Evolutionary conservation across 1,140 invertebrate genomes (phyloP).

Genomic region (Nasonia vitripennis): DNA sequence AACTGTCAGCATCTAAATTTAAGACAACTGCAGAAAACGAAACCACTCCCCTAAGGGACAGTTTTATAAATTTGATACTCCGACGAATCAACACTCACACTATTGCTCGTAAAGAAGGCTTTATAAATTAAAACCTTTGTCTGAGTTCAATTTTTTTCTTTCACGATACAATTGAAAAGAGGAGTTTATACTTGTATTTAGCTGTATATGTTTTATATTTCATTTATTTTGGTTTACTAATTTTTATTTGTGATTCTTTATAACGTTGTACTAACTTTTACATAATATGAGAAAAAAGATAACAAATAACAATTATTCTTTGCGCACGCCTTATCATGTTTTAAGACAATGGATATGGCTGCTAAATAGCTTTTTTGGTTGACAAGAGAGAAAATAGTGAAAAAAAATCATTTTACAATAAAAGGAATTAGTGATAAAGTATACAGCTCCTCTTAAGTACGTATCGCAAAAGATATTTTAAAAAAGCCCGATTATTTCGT

Average conservation of each 20-base stretch:
- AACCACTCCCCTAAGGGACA: conserved; percentile 71
- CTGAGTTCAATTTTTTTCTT: conserved; percentile 61
- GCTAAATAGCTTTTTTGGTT: neutral
- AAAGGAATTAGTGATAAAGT: conserved; percentile 10
- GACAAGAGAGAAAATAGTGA: neutral
- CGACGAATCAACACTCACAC: conserved; percentile 50
- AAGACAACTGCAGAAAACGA: conserved; percentile 66
- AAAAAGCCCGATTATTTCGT: conserved; percentile 50
- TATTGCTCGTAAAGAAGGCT: conserved; percentile 46
- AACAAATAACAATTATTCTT: neutral
- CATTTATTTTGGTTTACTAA: neutral
- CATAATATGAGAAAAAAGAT: neutral
- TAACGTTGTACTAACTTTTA: neutral
- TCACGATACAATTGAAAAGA: conserved; percentile 57
- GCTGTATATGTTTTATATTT: neutral
- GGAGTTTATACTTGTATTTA: conserved; percentile 51
- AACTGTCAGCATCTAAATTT: conserved; percentile 70
- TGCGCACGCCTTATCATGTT: neutral
- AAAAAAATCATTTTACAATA: conserved; percentile 4
- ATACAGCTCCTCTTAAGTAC: conserved; percentile 55
- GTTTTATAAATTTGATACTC: conserved; percentile 69
- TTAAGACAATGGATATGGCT: neutral
- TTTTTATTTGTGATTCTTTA: neutral
- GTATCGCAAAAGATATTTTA: conserved; percentile 56
- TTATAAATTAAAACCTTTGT: conserved; percentile 43